phyloP scores from a whole-genome alignment of 2,888 invertebrate species.

The Omphaloscelis lunosa region DNA sequence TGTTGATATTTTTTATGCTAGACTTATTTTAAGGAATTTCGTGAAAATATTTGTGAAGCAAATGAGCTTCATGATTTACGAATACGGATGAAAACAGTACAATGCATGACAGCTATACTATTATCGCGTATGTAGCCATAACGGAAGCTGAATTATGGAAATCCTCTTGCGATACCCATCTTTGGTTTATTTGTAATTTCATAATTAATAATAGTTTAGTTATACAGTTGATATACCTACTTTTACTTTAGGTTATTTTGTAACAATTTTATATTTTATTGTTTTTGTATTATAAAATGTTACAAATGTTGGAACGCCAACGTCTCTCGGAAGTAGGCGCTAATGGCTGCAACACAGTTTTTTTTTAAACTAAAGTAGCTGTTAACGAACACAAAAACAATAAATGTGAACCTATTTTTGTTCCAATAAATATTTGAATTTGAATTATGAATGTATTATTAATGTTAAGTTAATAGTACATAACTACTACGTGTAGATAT shows the following conservation, averaged over 20 bases:
- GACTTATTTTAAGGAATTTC: constrained; percentile 13
- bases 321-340: too few species aligned
- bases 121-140: background rate
- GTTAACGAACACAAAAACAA: too few species aligned
- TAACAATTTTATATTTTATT: too few species aligned
- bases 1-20: constrained; percentile 22
- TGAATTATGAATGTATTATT: background rate
- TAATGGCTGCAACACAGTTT: too few species aligned
- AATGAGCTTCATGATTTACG: background rate
- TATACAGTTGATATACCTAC: too few species aligned
- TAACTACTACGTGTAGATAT: background rate
- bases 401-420: too few species aligned
- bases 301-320: too few species aligned
- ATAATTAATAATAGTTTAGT: too few species aligned
- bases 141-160: background rate
- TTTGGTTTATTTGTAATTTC: background rate
- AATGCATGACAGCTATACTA: background rate
- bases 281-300: too few species aligned
- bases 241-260: too few species aligned
- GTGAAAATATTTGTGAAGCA: background rate
- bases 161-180: background rate
- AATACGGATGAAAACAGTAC: background rate
- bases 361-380: too few species aligned
- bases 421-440: too few species aligned
- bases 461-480: background rate